Evolutionary conservation across 2,113 vertebrate genomes (phyloP).

Genomic region (Neolamprologus sp.): DNA sequence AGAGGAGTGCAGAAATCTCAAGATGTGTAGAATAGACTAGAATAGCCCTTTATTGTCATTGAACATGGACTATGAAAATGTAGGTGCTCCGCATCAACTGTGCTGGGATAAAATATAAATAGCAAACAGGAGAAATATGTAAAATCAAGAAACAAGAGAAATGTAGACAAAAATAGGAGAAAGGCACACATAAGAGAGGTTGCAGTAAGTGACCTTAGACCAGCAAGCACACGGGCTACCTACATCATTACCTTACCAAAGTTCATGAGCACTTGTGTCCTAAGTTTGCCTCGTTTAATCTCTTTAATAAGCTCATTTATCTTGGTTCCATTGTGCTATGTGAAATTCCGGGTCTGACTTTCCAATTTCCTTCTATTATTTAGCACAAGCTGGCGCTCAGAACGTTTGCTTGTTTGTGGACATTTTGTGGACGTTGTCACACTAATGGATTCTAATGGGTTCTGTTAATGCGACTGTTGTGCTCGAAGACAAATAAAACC

Average conservation of each 20-base stretch:
- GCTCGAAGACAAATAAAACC: slow-evolving; percentile 8
- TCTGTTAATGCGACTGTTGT: slow-evolving; percentile 25
- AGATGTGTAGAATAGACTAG: not conserved
- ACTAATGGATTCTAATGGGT: slow-evolving; percentile 45
- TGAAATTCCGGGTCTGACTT: slow-evolving; percentile 6
- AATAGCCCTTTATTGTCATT: not conserved
- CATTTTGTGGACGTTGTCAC: slow-evolving; percentile 50
- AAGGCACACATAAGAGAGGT: not conserved
- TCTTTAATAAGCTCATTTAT: slow-evolving; percentile 40
- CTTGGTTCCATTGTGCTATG: slow-evolving; percentile 17
- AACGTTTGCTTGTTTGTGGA: slow-evolving; percentile 31
- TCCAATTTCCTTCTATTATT: slow-evolving; percentile 15
- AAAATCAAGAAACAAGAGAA: not conserved
- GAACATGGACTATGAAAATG: not conserved
- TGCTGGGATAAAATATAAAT: not conserved
- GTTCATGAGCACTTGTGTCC: not conserved
- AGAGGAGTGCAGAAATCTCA: not conserved
- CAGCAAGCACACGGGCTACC: not conserved
- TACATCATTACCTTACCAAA: not conserved
- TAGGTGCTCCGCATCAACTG: not conserved
- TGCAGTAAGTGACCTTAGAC: not conserved
- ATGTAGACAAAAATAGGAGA: not conserved
- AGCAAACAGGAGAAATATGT: not conserved
- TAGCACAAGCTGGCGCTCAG: slow-evolving; percentile 24
- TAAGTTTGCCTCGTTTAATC: not conserved